Evolutionary conservation across 2,888 invertebrate genomes (phyloP), one percentile per base, ranked within the genome.

Genomic region (Limnephilus marmoratus): DNA sequence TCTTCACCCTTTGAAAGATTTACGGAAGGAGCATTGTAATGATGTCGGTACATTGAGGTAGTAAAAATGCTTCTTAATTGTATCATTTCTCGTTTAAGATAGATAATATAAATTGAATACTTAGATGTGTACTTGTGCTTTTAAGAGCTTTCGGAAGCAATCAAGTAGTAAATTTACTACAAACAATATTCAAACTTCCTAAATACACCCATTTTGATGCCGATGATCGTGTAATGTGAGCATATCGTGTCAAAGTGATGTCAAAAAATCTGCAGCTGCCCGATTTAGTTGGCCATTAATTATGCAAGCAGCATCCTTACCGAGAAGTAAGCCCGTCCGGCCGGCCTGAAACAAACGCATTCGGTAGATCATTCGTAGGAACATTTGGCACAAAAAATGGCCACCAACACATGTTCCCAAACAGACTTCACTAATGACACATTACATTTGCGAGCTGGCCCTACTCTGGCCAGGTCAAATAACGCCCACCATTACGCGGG

Each of bases 391-490:
- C 41, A 81, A 90, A 90, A 90, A 24, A 82, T 82, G 34, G 90
- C 45, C 12, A 81, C 81, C 2, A 68, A 68, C 90, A 83, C 82
- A 82, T 90, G 90, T 83, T n/a, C 24, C 68, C 5, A 68, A 68
- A 68, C n/a, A 68, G 90, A 29, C 81, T n/a, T 41, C 90, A 90
- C 90, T 90, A 90, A 90, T 90, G 90, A 90, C 90, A 90, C 90
- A 90, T 90, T 83, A 90, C 90, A 89, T 89, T 89, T 89, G 88
- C 88, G 68, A 89, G 80, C 68, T 45, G 37, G 68, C 34, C 88
- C 88, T 34, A 68, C 68, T 68, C 4, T 68, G 68, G 18, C 88
- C 88, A 80, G 88, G 88, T 68, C 34, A 53, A 88, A 37, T 80
- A 31, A 80, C 88, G 88, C 88, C 80, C 88, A 80, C 88, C 88